These are phyloP conservation scores for Pteronotus mesoamericanus DNA, from an alignment of 2,797 vertebrate genomes.

Conservation along the genomic window DNA sequence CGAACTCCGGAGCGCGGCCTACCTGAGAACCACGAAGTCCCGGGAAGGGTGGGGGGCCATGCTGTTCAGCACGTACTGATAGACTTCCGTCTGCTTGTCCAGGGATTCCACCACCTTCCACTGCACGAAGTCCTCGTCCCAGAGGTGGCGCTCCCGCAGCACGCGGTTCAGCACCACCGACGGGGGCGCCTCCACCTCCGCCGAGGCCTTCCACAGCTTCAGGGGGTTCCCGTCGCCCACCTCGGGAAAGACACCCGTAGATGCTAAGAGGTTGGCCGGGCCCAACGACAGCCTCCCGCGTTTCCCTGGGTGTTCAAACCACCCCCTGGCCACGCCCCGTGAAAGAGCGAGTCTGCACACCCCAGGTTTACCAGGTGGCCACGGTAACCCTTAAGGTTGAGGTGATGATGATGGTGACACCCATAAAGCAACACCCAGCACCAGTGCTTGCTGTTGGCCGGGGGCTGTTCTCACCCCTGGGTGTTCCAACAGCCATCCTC, in stretches of 20 bases:
- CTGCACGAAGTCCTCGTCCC: conserved; percentile 96
- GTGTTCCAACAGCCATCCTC: not conserved
- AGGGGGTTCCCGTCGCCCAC: conserved; percentile 95
- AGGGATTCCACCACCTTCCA: conserved; percentile 94
- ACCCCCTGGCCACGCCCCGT: too few species aligned
- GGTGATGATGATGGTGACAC: too few species aligned
- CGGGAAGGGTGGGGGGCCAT: conserved; percentile 97
- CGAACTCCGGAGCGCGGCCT: not conserved
- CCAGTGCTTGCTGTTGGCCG: not conserved
- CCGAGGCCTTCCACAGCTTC: conserved; percentile 92
- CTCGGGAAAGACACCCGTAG: conserved; percentile 77
- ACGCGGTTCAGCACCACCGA: conserved; percentile 95
- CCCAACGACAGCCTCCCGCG: not conserved
- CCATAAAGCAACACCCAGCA: not conserved
- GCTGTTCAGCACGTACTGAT: conserved; percentile 93
- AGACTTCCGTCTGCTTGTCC: conserved; percentile 95
- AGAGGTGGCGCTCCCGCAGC: conserved; percentile 95
- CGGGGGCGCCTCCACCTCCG: conserved; percentile 95
- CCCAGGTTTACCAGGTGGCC: not conserved
- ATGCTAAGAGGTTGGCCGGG: not conserved
- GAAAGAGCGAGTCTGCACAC: not conserved
- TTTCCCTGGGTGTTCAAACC: not conserved
- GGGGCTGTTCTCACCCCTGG: not conserved
- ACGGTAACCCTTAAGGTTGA: not conserved
- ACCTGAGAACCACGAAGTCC: conserved; percentile 96